A percentile compares a stretch with the other conserved stretches of the same genome.
Conservation (phyloP, 2,113 vertebrate genomes). For the Clupea harengus region DNA sequence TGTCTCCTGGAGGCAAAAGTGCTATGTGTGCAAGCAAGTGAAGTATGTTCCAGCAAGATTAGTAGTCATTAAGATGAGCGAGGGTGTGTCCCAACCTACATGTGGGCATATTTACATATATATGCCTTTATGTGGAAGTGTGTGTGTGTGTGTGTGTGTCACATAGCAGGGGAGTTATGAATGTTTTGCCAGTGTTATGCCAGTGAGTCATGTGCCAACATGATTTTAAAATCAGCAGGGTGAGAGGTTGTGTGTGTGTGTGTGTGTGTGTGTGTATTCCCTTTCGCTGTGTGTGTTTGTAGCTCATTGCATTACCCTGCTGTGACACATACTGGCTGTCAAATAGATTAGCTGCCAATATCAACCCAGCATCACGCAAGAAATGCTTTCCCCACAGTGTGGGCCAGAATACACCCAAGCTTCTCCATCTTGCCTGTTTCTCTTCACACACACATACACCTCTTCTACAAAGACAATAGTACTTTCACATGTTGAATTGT, state of each 20-base stretch:
- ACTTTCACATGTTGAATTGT: not conserved
- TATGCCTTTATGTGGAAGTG: not conserved
- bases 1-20: not conserved
- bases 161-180: not conserved
- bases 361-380: not conserved
- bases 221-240: conserved; percentile 6
- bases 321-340: conserved; percentile 9
- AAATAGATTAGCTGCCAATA: conserved; percentile 7
- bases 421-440: not conserved
- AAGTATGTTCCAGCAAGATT: not conserved
- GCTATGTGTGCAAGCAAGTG: not conserved
- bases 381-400: not conserved
- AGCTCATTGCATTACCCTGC: not conserved
- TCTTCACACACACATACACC: not conserved
- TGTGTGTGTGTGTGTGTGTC: not conserved
- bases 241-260: not conserved
- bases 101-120: not conserved
- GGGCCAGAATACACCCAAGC: not conserved
- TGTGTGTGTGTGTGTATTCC: not conserved
- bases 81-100: not conserved
- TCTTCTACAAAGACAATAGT: not conserved
- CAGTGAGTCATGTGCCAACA: not conserved
- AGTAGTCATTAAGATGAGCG: not conserved
- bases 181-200: not conserved
- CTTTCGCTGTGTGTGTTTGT: not conserved